Conservation (phyloP, 2,888 invertebrate species). For the Synanthedon andrenaeformis region DNA sequence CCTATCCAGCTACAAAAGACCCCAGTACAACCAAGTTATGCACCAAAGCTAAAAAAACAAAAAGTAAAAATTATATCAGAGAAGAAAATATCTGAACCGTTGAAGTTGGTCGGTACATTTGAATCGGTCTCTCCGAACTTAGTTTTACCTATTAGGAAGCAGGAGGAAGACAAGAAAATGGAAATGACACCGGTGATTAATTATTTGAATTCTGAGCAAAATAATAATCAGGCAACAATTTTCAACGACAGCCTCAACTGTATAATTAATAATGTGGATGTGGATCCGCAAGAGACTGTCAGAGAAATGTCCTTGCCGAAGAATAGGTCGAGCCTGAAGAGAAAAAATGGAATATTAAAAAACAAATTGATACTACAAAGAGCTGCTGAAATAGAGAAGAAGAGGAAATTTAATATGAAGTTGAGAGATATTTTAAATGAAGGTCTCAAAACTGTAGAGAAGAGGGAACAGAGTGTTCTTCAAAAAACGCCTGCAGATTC, state of each 20-base stretch:
- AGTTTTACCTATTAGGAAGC: conserved; percentile 24
- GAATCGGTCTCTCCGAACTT: conserved; percentile 32
- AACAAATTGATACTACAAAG: conserved; percentile 40
- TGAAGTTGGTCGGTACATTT: conserved; percentile 25
- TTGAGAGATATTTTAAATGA: conserved; percentile 46
- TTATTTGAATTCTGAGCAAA: not conserved
- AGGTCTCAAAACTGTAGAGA: conserved; percentile 22
- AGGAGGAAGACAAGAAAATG: conserved; percentile 7
- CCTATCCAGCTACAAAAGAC: not conserved
- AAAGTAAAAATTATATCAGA: conserved; percentile 47
- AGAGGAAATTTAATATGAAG: conserved; percentile 56
- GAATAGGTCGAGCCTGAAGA: not conserved
- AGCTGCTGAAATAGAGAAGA: conserved; percentile 45
- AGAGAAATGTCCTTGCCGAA: conserved; percentile 7
- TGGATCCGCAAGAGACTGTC: not conserved
- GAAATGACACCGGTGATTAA: not conserved
- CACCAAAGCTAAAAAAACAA: conserved; percentile 7
- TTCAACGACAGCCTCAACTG: not conserved
- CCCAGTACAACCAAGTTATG: not conserved
- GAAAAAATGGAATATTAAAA: conserved; percentile 4
- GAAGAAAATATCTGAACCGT: conserved; percentile 32
- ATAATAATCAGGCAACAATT: not conserved
- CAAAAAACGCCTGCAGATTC: not conserved
- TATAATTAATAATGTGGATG: not conserved
- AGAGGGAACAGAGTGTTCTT: not conserved